Conservation (phyloP, 2,113 vertebrate genomes). For the Condylura cristata region DNA sequence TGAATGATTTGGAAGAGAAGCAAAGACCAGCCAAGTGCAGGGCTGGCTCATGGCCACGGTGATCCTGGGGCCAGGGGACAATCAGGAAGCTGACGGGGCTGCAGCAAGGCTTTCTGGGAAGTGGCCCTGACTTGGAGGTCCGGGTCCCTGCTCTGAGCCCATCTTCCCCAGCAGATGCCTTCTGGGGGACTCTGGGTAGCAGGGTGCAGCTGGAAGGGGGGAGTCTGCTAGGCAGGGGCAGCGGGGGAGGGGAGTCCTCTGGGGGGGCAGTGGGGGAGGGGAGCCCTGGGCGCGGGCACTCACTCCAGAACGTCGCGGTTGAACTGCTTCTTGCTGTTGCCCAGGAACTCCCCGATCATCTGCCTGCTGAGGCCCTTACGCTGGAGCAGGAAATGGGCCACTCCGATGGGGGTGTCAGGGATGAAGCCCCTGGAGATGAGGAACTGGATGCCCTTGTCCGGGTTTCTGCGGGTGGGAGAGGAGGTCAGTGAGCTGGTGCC, state of each 20-base stretch:
- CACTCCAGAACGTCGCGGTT: constrained; percentile 98
- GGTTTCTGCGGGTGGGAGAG: constrained; percentile 89
- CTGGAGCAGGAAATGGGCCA: constrained; percentile 98
- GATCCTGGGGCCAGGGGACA: not conserved
- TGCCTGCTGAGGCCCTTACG: constrained; percentile 98
- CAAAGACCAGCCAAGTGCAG: accelerated
- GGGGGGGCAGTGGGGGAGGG: not conserved
- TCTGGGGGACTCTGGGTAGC: not conserved
- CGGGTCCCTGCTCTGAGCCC: not conserved
- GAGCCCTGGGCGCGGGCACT: constrained; percentile 81
- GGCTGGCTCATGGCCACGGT: not conserved
- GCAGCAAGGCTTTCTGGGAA: not conserved
- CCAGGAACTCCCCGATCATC: constrained; percentile 99
- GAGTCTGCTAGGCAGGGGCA: no score
- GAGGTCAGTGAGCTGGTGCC: not conserved
- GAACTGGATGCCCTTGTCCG: constrained; percentile 98
- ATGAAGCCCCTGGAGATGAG: constrained; percentile 98
- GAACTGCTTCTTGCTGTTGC: constrained; percentile 99
- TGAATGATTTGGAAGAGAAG: not conserved
- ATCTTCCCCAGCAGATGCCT: not conserved
- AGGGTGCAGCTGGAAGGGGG: no score
- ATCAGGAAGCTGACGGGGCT: not conserved
- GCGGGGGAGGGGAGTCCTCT: not conserved
- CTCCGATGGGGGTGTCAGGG: constrained; percentile 97
- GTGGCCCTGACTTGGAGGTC: not conserved